phyloP scores from a whole-genome alignment of 2,113 vertebrate genomes.

The Amphilophus citrinellus region DNA sequence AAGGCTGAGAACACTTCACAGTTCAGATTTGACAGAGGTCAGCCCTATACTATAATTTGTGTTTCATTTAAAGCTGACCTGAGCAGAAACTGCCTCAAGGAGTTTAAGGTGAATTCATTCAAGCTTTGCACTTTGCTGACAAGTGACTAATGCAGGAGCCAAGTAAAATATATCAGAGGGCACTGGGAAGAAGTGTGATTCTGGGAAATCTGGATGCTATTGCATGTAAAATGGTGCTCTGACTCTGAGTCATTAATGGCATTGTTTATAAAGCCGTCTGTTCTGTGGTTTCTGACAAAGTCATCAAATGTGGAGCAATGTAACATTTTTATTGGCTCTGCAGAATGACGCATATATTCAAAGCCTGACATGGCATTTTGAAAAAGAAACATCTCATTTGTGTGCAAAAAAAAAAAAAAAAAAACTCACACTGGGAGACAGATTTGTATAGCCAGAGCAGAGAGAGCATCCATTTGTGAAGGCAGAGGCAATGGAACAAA shows the following conservation, averaged over 20 bases:
- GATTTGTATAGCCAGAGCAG: constrained; percentile 16
- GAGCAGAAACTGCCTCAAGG: constrained; percentile 47
- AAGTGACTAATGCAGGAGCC: constrained; percentile 39
- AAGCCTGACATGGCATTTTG: constrained; percentile 17
- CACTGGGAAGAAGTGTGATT: constrained; percentile 10
- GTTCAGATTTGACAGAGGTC: constrained; percentile 46
- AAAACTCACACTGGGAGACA: constrained; percentile 22
- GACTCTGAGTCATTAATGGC: constrained; percentile 1
- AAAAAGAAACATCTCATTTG: constrained; percentile 37
- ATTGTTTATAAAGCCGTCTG: constrained; percentile 2
- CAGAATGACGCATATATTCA: not conserved
- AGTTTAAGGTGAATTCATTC: constrained; percentile 55
- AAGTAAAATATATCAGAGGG: constrained; percentile 29
- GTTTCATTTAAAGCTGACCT: constrained; percentile 59
- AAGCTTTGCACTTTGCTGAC: constrained; percentile 57
- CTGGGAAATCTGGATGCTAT: not conserved
- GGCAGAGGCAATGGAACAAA: constrained; percentile 27
- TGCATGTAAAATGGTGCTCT: not conserved
- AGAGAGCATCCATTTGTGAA: constrained; percentile 26
- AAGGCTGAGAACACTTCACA: constrained; percentile 15
- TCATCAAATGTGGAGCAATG: not conserved
- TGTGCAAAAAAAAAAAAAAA: not conserved
- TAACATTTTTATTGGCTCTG: constrained; percentile 5
- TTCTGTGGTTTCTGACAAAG: not conserved
- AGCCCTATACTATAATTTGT: constrained; percentile 37